Evolutionary conservation across 2,113 vertebrate species (phyloP).

Genomic region (Nesoenas mayeri): DNA sequence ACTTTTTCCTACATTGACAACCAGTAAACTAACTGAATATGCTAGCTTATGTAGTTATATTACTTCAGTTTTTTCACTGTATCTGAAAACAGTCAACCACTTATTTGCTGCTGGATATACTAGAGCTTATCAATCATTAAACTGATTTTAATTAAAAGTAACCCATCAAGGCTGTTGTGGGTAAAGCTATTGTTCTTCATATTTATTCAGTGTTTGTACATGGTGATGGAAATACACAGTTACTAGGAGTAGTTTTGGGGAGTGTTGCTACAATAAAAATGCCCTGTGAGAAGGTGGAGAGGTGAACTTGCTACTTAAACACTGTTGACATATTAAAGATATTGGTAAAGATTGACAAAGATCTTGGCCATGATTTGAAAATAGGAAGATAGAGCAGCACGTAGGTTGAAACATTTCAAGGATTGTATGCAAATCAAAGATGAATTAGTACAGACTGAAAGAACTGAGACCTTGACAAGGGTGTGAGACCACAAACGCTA

Average conservation of each 20-base stretch:
- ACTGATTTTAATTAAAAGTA: slow-evolving; percentile 68
- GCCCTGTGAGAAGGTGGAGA: not conserved
- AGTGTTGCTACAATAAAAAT: not conserved
- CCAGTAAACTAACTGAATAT: slow-evolving; percentile 59
- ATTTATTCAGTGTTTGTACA: not conserved
- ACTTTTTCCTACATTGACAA: slow-evolving; percentile 36
- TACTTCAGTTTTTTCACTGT: slow-evolving; percentile 47
- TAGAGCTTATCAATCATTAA: slow-evolving; percentile 72
- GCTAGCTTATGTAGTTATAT: slow-evolving; percentile 45
- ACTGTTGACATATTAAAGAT: not conserved
- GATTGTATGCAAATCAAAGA: not conserved
- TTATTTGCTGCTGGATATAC: slow-evolving; percentile 69
- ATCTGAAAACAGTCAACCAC: slow-evolving; percentile 66
- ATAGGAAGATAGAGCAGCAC: not conserved
- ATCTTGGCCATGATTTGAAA: not conserved
- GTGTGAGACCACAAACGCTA: not conserved
- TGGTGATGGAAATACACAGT: not conserved
- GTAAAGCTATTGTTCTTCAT: slow-evolving; percentile 39
- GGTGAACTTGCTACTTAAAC: not conserved
- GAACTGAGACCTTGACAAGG: not conserved
- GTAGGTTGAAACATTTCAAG: not conserved
- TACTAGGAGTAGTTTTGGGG: not conserved
- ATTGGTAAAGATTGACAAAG: not conserved
- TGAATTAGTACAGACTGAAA: not conserved
- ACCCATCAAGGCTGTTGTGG: slow-evolving; percentile 17